Evolutionary conservation across 1,140 invertebrate species (phyloP).

Genomic region (Battus philenor): DNA sequence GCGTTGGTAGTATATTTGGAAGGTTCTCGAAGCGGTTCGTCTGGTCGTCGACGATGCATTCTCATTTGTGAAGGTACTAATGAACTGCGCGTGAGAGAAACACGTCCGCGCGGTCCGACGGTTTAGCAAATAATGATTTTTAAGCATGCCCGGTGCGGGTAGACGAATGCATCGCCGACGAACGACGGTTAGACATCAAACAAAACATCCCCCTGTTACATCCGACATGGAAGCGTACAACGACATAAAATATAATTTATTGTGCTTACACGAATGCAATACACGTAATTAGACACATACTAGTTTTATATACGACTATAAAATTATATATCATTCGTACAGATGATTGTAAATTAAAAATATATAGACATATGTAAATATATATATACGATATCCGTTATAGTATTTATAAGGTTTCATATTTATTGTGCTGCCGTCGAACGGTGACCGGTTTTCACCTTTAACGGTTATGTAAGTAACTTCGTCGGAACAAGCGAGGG

Average conservation of each 20-base stretch:
- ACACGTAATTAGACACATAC: conserved; percentile 42
- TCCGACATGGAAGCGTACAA: conserved; percentile 47
- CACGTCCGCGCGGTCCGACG: conserved; percentile 5
- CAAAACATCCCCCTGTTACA: conserved; percentile 45
- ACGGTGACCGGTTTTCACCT: no score
- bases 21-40: conserved; percentile 14
- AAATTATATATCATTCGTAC: conserved; percentile 48
- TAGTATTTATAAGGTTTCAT: no score
- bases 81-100: conserved; percentile 10
- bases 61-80: no score
- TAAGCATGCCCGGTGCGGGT: no score
- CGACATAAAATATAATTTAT: conserved; percentile 41
- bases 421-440: no score
- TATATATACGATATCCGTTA: conserved; percentile 34
- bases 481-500: conserved; percentile 63
- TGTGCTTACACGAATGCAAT: conserved; percentile 57
- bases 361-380: conserved; percentile 36
- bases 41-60: conserved; percentile 6
- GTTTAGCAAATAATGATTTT: no score
- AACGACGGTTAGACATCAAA: conserved; percentile 19
- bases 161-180: conserved; percentile 23
- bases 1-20: conserved; percentile 2
- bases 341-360: conserved; percentile 48
- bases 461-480: conserved; percentile 39
- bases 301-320: conserved; percentile 44